Evolutionary conservation across 2,888 invertebrate genomes (phyloP).

Genomic region (Plagodis dolabraria): DNA sequence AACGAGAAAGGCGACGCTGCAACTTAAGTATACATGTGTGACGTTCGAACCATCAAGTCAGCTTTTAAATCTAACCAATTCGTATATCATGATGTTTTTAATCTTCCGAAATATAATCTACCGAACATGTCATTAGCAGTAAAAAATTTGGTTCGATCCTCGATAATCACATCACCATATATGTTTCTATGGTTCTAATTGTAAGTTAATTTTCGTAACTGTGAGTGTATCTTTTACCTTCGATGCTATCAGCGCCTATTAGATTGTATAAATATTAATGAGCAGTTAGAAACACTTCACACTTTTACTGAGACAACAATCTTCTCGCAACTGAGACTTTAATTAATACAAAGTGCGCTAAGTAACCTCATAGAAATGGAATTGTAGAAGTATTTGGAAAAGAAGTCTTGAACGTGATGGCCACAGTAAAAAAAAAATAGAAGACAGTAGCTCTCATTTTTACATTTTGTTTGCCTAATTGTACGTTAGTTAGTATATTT

Average conservation of each 20-base stretch:
- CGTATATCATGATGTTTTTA: too few relatives aligned
- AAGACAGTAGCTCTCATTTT: conserved; percentile 3
- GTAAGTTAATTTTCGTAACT: background rate
- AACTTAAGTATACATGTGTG: too few relatives aligned
- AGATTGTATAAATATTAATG: conserved; percentile 36
- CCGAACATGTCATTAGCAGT: too few relatives aligned
- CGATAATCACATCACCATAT: too few relatives aligned
- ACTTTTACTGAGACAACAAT: conserved; percentile 38
- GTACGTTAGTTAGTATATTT: too few relatives aligned
- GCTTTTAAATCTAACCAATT: too few relatives aligned
- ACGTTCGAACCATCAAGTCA: too few relatives aligned
- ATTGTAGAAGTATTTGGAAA: conserved; percentile 40
- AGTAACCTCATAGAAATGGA: conserved; percentile 35
- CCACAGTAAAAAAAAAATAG: conserved; percentile 19
- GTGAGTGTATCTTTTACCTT: conserved; percentile 17
- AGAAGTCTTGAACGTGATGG: conserved; percentile 36
- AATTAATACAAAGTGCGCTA: conserved; percentile 42
- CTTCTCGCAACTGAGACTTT: conserved; percentile 44
- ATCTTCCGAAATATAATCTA: too few relatives aligned
- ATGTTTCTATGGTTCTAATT: background rate
- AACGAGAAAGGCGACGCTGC: too few relatives aligned
- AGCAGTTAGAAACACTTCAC: conserved; percentile 39
- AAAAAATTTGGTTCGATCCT: too few relatives aligned
- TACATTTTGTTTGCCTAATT: too few relatives aligned
- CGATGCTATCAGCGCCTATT: conserved; percentile 32